A percentile compares a stretch with the other conserved stretches of the same genome.
Evolutionary conservation across 2,888 invertebrate genomes (phyloP).

Genomic region (Zeuzera pyrina): DNA sequence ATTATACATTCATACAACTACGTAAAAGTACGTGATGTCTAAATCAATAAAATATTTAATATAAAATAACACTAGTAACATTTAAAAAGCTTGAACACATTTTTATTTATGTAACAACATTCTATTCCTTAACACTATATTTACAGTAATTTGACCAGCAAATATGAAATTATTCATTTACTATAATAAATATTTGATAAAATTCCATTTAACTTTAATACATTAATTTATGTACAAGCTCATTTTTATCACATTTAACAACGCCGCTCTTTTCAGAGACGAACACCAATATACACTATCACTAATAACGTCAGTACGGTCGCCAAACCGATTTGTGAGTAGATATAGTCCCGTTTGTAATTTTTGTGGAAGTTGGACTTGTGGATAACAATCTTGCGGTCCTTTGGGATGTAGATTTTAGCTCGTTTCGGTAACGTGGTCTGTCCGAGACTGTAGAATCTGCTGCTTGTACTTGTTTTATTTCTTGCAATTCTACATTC

Average conservation of each 20-base stretch:
- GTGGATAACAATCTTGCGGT: conserved; percentile 53
- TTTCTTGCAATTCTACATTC: conserved; percentile 69
- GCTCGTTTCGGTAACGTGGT: conserved; percentile 58
- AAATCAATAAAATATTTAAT: conserved; percentile 19
- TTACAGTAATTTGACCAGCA: not conserved
- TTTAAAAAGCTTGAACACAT: conserved; percentile 56
- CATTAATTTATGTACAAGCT: conserved; percentile 66
- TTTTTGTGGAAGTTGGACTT: conserved; percentile 73
- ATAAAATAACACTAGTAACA: conserved; percentile 21
- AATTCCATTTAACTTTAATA: conserved; percentile 36
- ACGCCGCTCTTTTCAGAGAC: conserved; percentile 28
- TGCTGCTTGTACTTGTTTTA: conserved; percentile 70
- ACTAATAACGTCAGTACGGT: conserved; percentile 73
- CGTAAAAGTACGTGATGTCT: too few species aligned
- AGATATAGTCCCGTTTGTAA: conserved; percentile 66
- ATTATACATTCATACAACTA: too few species aligned
- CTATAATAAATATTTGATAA: conserved; percentile 56
- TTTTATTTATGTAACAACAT: conserved; percentile 49
- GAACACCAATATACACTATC: conserved; percentile 28
- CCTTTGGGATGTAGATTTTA: conserved; percentile 75
- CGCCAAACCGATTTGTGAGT: conserved; percentile 81
- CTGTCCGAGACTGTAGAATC: conserved; percentile 74
- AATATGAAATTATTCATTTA: not conserved
- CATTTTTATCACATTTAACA: conserved; percentile 67
- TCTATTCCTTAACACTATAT: conserved; percentile 23